Percentiles rank a stretch among this genome's conserved stretches.
phyloP scores from a whole-genome alignment of 2,888 invertebrate species.

The Dastarcus helophoroides region DNA sequence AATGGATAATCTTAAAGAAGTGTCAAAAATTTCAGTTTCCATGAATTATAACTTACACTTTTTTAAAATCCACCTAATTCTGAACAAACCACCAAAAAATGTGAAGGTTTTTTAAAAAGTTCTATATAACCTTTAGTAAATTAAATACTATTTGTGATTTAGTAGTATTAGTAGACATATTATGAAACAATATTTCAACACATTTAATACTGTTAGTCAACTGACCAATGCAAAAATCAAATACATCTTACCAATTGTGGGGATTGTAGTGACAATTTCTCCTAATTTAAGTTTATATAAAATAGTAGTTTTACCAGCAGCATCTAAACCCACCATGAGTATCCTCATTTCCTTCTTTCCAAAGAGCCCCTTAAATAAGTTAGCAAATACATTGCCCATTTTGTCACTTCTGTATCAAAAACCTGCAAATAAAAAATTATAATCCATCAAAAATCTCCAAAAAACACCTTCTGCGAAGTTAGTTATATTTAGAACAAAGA shows the following conservation, averaged over 20 bases:
- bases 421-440: conserved; percentile 24
- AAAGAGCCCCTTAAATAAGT: conserved; percentile 97
- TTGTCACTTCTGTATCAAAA: conserved; percentile 42
- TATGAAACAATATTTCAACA: no score
- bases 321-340: conserved; percentile 98
- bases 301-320: conserved; percentile 99
- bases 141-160: no score
- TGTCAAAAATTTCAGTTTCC: no score
- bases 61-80: no score
- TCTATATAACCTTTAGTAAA: no score
- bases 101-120: no score
- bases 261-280: conserved; percentile 99
- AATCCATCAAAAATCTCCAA: conserved; percentile 10
- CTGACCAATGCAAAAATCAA: no score
- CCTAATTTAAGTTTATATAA: conserved; percentile 99
- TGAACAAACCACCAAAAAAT: no score
- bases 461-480: conserved; percentile 6
- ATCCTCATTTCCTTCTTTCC: conserved; percentile 99
- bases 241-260: conserved; percentile 94
- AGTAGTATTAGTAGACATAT: no score
- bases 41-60: no score
- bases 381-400: conserved; percentile 97
- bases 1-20: no score
- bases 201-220: no score
- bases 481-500: conserved; percentile 31